Conservation (phyloP, 2,797 vertebrate genomes). For the Halcyon badia region DNA sequence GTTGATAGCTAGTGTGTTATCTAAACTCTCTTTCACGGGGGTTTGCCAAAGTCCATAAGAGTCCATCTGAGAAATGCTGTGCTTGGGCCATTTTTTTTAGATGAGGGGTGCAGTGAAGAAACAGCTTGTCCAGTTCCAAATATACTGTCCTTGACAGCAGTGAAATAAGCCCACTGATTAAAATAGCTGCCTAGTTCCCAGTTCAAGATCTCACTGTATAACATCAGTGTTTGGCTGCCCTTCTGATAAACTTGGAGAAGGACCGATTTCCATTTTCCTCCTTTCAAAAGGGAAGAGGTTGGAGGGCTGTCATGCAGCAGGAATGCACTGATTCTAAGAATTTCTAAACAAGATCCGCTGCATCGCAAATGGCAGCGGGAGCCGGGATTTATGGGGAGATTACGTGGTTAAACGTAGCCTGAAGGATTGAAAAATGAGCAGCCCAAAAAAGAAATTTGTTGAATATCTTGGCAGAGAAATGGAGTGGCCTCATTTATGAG, state of each 20-base stretch:
- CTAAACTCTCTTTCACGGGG: background rate
- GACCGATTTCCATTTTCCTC: constrained; percentile 77
- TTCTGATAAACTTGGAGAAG: constrained; percentile 86
- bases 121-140: constrained; percentile 66
- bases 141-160: constrained; percentile 49
- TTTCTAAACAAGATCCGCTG: constrained; percentile 63
- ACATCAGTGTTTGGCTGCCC: constrained; percentile 90
- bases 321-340: constrained; percentile 57
- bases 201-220: constrained; percentile 80
- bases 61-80: constrained; percentile 3
- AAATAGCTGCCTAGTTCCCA: constrained; percentile 70
- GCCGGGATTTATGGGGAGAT: constrained; percentile 41
- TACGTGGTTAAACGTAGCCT: constrained; percentile 42
- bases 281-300: constrained; percentile 74
- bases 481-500: constrained; percentile 70
- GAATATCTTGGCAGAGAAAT: constrained; percentile 72
- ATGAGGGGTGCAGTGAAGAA: constrained; percentile 26
- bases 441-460: constrained; percentile 44
- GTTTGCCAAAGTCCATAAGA: background rate
- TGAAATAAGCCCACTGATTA: constrained; percentile 73
- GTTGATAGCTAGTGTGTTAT: background rate
- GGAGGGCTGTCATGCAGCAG: constrained; percentile 68
- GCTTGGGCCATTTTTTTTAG: constrained; percentile 28
- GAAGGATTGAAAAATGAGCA: constrained; percentile 55
- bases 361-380: constrained; percentile 42